A percentile compares a stretch with the other conserved stretches of the same genome.
Conservation (phyloP, 2,888 invertebrate genomes). For the Unio pictorum region DNA sequence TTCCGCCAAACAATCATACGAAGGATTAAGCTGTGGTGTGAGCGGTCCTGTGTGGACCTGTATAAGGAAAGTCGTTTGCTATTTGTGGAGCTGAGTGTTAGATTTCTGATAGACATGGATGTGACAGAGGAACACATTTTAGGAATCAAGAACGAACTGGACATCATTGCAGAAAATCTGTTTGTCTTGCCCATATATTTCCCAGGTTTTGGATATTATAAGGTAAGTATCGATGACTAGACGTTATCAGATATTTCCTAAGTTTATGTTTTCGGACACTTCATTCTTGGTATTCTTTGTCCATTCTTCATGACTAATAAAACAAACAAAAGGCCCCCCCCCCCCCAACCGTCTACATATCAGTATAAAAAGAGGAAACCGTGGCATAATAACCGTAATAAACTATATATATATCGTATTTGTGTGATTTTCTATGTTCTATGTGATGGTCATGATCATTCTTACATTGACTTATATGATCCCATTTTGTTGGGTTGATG, state of each 20-base stretch:
- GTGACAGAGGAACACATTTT: constrained; percentile 24
- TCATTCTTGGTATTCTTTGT: no score
- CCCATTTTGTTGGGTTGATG: no score
- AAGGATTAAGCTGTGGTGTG: constrained; percentile 28
- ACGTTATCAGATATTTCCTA: neutral
- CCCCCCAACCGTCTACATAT: no score
- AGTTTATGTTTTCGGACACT: neutral
- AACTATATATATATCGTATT: no score
- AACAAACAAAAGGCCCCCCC: no score
- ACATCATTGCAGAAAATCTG: constrained; percentile 46
- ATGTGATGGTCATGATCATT: no score
- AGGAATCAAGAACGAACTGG: constrained; percentile 26
- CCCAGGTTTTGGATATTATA: constrained; percentile 57
- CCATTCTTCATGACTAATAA: no score
- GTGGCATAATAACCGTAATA: no score
- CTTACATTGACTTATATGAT: no score
- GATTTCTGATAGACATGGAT: constrained; percentile 48
- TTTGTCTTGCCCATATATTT: constrained; percentile 57
- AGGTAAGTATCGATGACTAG: constrained; percentile 33
- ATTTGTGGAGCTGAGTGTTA: constrained; percentile 45
- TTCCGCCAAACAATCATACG: constrained; percentile 33
- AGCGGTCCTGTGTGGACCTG: constrained; percentile 25
- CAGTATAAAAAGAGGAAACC: no score
- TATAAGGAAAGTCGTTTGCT: constrained; percentile 43
- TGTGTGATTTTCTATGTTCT: no score